Conservation (phyloP, 2,797 vertebrate genomes). For the Protonibea diacanthus region DNA sequence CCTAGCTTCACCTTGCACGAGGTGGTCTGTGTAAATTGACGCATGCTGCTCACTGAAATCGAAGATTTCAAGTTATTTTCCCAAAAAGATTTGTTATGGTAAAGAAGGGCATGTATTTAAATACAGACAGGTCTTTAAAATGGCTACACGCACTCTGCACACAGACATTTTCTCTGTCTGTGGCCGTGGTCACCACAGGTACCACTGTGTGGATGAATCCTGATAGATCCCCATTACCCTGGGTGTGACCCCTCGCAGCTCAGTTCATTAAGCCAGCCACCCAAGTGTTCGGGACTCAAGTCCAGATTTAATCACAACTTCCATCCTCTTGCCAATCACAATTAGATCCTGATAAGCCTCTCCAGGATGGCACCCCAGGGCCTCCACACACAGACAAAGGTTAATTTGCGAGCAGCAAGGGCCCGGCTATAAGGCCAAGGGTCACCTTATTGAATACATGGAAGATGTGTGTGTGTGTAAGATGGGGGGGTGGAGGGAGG, state of each 20-base stretch:
- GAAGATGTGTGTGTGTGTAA: slow-evolving; percentile 58
- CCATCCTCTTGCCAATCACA: slow-evolving; percentile 85
- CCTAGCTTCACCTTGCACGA: too few relatives aligned
- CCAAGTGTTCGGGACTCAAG: slow-evolving; percentile 74
- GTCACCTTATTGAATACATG: slow-evolving; percentile 79
- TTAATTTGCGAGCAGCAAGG: slow-evolving; percentile 83
- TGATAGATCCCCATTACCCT: slow-evolving; percentile 83
- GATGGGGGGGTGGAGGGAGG: slow-evolving; percentile 17
- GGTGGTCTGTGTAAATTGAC: too few relatives aligned
- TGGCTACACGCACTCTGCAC: neutral
- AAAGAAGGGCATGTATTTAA: neutral
- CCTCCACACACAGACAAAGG: slow-evolving; percentile 74
- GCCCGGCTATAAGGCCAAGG: slow-evolving; percentile 65
- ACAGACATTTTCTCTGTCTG: slow-evolving; percentile 26
- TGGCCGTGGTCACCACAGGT: slow-evolving; percentile 44
- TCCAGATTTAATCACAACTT: slow-evolving; percentile 84
- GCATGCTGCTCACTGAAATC: too few relatives aligned
- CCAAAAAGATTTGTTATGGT: neutral
- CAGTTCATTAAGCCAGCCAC: slow-evolving; percentile 83
- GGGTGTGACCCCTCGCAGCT: slow-evolving; percentile 78
- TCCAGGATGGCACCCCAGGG: slow-evolving; percentile 70
- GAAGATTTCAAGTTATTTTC: neutral
- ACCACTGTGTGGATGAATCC: slow-evolving; percentile 62
- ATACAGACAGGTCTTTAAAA: neutral
- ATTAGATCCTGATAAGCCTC: slow-evolving; percentile 79